These are phyloP conservation scores for Parauchenoglanis ngamensis DNA, from an alignment of 2,797 vertebrate species.

Conservation along the genomic window DNA sequence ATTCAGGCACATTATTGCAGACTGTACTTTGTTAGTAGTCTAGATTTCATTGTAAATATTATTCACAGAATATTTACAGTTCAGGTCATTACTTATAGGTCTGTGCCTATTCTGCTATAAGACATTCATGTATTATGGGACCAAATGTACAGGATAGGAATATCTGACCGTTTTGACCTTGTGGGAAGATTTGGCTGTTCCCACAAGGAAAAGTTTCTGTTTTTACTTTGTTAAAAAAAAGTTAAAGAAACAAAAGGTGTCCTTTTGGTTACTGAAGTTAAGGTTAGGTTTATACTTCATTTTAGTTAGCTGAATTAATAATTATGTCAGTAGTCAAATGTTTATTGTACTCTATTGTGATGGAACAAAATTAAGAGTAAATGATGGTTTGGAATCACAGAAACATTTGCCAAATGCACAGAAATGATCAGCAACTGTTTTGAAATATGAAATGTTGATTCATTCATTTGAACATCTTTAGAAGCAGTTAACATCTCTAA, in stretches of 20 bases:
- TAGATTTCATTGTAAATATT: constrained; percentile 1
- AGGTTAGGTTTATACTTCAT: neutral
- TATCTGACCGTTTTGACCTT: neutral
- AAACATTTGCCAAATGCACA: neutral
- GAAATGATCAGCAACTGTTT: neutral
- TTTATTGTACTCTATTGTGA: constrained; percentile 17
- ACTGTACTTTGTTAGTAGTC: neutral
- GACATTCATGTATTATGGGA: neutral
- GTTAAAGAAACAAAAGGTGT: neutral
- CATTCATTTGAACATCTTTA: neutral
- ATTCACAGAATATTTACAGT: constrained; percentile 4
- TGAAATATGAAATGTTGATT: no score
- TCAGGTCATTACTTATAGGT: neutral
- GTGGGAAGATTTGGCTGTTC: neutral
- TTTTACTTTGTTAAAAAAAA: neutral
- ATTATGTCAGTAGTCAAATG: neutral
- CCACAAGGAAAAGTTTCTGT: neutral
- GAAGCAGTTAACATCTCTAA: neutral
- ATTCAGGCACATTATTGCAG: neutral
- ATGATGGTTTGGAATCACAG: neutral
- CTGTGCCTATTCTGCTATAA: neutral
- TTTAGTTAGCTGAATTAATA: neutral
- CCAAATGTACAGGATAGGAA: neutral
- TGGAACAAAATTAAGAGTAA: constrained; percentile 15
- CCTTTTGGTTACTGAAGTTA: neutral